These are phyloP conservation scores for Neoascia interrupta DNA, from an alignment of 2,888 invertebrate genomes.

Conservation along the genomic window DNA sequence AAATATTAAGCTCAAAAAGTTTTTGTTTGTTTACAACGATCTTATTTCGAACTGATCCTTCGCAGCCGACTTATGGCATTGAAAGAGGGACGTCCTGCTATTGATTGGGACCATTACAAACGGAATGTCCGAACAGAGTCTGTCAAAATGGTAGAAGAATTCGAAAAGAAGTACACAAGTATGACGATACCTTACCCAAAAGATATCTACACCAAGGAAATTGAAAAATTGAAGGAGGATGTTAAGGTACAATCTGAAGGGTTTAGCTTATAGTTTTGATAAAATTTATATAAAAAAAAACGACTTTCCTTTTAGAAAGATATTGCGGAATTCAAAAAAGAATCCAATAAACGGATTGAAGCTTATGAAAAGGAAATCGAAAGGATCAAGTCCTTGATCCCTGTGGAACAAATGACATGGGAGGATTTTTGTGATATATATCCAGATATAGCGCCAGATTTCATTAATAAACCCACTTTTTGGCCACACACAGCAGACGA, in stretches of 20 bases:
- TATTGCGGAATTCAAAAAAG: slow-evolving; percentile 69
- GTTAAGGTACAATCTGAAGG: slow-evolving; percentile 78
- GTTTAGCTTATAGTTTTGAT: background rate
- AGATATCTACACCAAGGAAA: slow-evolving; percentile 76
- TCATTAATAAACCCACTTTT: slow-evolving; percentile 87
- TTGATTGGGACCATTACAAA: slow-evolving; percentile 91
- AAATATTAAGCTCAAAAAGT: too few relatives aligned
- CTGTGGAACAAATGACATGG: slow-evolving; percentile 91
- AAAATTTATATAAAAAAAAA: background rate
- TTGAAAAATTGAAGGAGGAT: slow-evolving; percentile 84
- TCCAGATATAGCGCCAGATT: slow-evolving; percentile 86
- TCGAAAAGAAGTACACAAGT: slow-evolving; percentile 89
- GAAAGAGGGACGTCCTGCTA: slow-evolving; percentile 87
- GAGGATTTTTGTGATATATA: slow-evolving; percentile 88
- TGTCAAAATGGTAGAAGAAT: slow-evolving; percentile 89
- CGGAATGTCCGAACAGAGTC: slow-evolving; percentile 83
- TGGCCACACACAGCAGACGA: slow-evolving; percentile 90
- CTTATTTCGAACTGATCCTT: too few relatives aligned
- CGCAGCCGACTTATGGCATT: slow-evolving; percentile 72
- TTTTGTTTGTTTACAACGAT: too few relatives aligned
- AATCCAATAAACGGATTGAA: slow-evolving; percentile 76
- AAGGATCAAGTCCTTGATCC: slow-evolving; percentile 83
- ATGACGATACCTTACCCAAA: slow-evolving; percentile 87
- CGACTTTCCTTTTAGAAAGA: slow-evolving; percentile 56
- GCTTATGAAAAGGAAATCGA: slow-evolving; percentile 82